These are phyloP conservation scores for Catharus fuscescens DNA, from an alignment of 2,113 vertebrate species.

Conservation along the genomic window DNA sequence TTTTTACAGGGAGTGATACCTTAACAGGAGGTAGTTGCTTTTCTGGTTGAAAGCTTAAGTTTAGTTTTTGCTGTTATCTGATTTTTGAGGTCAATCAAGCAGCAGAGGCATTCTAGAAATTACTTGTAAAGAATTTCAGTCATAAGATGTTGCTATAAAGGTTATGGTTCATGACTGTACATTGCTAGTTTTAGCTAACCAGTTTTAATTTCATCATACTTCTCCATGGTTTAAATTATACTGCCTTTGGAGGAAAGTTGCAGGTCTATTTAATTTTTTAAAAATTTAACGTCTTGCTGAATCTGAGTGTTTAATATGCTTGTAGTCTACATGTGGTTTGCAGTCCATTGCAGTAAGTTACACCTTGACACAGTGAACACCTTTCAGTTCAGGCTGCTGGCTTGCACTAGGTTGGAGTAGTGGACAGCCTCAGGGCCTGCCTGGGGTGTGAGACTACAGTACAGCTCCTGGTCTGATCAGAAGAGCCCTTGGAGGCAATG, in stretches of 20 bases:
- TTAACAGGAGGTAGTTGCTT: not conserved
- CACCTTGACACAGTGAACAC: not conserved
- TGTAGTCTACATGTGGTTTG: rapidly evolving
- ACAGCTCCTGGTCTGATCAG: not conserved
- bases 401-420: not conserved
- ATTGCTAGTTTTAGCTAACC: not conserved
- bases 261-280: not conserved
- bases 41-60: constrained; percentile 9
- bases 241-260: not conserved
- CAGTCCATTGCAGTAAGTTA: not conserved
- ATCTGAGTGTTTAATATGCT: not conserved
- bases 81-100: constrained; percentile 51
- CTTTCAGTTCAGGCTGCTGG: not conserved
- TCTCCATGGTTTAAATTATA: not conserved
- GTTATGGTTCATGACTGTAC: not conserved
- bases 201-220: not conserved
- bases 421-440: rapidly evolving
- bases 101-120: constrained; percentile 32
- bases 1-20: not conserved
- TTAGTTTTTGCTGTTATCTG: constrained; percentile 27
- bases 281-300: not conserved
- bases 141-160: constrained; percentile 3
- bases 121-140: not conserved
- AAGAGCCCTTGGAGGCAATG: too few species aligned
- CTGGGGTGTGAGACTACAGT: rapidly evolving